phyloP scores from a whole-genome alignment of 2,113 vertebrate genomes.

The Gobiocypris rarus region DNA sequence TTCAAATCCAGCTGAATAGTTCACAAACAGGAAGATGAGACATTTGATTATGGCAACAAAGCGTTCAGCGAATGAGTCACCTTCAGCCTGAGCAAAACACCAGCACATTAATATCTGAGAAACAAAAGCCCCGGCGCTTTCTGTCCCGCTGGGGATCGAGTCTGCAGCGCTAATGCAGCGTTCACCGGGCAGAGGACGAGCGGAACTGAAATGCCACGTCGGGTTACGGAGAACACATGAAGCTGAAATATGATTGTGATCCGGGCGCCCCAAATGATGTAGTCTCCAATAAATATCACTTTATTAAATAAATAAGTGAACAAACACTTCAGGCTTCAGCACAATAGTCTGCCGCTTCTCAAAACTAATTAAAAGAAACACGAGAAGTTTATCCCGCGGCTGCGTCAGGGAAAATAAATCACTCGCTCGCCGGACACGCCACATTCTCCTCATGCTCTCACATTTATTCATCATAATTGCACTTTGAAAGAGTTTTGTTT shows the following conservation, averaged over 20 bases:
- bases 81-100: not conserved
- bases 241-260: not conserved
- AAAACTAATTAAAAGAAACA: slow-evolving; percentile 19
- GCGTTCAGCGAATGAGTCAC: slow-evolving; percentile 22
- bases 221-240: not conserved
- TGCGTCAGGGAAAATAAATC: not conserved
- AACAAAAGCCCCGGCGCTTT: not conserved
- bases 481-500: too few relatives aligned
- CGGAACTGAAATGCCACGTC: not conserved
- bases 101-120: not conserved
- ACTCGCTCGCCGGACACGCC: too few relatives aligned
- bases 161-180: not conserved
- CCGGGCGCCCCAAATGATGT: not conserved
- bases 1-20: not conserved
- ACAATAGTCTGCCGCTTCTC: not conserved
- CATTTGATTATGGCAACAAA: slow-evolving; percentile 41
- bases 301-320: slow-evolving; percentile 19
- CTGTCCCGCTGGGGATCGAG: not conserved
- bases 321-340: not conserved
- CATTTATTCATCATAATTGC: too few relatives aligned
- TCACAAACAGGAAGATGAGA: slow-evolving; percentile 40
- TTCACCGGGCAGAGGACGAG: not conserved
- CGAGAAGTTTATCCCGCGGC: slow-evolving; percentile 1
- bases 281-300: slow-evolving; percentile 19
- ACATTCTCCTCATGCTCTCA: too few relatives aligned